Evolutionary conservation across 2,888 invertebrate species (phyloP), one percentile per base, ranked within the genome.

Genomic region (Caenorhabditis drosophilae): DNA sequence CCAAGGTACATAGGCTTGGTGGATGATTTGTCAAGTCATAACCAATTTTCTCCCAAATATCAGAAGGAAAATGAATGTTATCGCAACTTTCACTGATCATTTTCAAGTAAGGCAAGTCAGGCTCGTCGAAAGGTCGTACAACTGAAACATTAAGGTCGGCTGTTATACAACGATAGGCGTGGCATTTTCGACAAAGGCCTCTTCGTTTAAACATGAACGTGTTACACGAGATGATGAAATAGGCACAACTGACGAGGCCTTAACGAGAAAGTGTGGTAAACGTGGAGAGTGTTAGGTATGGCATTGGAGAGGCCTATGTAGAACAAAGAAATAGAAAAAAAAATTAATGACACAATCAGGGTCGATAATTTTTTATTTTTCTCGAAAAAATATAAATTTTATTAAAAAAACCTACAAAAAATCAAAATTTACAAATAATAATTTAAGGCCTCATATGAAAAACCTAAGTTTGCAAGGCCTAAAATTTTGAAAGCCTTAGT

Each of bases 171-270:
- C 31, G n/a, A n/a, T n/a, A n/a, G n/a, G n/a, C n/a, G n/a, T n/a
- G n/a, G n/a, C n/a, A n/a, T n/a, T 31, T 36, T 36, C n/a, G 4
- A n/a, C 16, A 15, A 36, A n/a, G 36, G 35, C n/a, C 47, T 27
- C 31, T 46, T 55, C n/a, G n/a, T 61, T 26, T 61, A 61, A 55
- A 61, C 61, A 4, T 34, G 26, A 46, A n/a, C n/a, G 4, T 16
- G 48, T 62, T 62, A 26, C 62, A 56, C 9, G 56, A 62, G 62
- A 62, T 62, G 62, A 62, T 62, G 62, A 36, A 62, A 62, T 41
- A 56, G 51, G 62, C 62, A 47, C 44, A n/a, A 7, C 35, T 25
- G 46, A 41, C 55, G 41, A 48, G 62, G 62, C 62, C 62, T 62
- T 20, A 48, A 40, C 44, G 56, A 62, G 56, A 62, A 51, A 56